phyloP scores from a whole-genome alignment of 2,113 vertebrate genomes.

The Myotis brandtii region DNA sequence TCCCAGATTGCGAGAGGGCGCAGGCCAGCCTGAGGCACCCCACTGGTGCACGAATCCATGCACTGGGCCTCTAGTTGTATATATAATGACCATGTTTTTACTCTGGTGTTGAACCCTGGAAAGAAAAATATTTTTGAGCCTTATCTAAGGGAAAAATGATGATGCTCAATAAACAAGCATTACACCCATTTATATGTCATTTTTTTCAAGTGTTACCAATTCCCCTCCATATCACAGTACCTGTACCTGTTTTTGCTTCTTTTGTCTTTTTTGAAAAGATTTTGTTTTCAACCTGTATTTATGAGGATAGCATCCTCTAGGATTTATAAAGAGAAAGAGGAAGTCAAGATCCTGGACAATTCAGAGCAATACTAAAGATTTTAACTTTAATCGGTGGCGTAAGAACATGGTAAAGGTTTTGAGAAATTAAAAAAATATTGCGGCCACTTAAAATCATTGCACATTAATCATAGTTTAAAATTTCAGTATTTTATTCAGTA shows the following conservation, averaged over 20 bases:
- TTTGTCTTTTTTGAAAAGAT: background rate
- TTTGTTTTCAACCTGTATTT: background rate
- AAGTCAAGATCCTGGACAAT: background rate
- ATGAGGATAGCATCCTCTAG: background rate
- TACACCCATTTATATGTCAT: background rate
- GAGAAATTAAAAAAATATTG: background rate
- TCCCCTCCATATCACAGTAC: background rate
- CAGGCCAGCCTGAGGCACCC: too few relatives aligned
- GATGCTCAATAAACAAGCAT: background rate
- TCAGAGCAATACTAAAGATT: background rate
- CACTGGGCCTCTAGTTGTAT: too few relatives aligned
- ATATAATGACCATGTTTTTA: background rate
- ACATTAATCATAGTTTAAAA: constrained; percentile 15
- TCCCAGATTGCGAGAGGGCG: too few relatives aligned
- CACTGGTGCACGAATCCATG: too few relatives aligned
- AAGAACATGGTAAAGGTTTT: constrained; percentile 18
- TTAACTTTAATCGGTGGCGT: background rate
- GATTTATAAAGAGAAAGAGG: constrained; percentile 39
- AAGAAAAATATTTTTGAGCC: background rate
- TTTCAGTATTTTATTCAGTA: background rate
- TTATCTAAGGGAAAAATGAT: background rate
- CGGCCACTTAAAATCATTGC: background rate
- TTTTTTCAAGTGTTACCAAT: background rate
- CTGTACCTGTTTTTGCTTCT: background rate
- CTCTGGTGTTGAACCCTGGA: background rate